Evolutionary conservation across 2,113 vertebrate genomes (phyloP), one percentile per base, ranked within the genome.

Genomic region (Pandion haliaetus): DNA sequence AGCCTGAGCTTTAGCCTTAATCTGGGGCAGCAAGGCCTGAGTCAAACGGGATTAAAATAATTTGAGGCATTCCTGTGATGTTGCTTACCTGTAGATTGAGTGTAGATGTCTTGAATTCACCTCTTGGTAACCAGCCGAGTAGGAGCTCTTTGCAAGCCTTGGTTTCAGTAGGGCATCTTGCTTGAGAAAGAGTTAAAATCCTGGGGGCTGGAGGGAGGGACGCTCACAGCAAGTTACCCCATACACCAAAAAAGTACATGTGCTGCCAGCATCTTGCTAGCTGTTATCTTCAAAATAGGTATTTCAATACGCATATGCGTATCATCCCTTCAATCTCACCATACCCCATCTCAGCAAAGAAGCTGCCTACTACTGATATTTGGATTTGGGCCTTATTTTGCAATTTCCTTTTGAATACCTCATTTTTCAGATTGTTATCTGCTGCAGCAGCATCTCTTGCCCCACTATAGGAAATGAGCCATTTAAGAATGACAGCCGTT

Each of bases 371-470:
- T 24, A 23, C 67, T 84, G 92, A 28, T 32, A 24, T 62, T 67
- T 88, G 95, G 86, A 73, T 66, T 90, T 79, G 80, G 62, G 90
- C 84, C 57, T 88, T 62, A 65, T 88, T 97, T 97, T 97, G 94
- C 89, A 84, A 78, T 95, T 97, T 97, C 88, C 76, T 97, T 84
- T 95, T 7, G 40, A 96, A 18, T 59, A 80, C 81, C 88, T 96
- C 70, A 2, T 77, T 89, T 89, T 79, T 93, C 47, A 93, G 98
- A 98, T 98, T 0, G 15, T 50, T 96, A 98, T 98, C 98, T 91
- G 79, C 83, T 17, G 49, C 73, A 25, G 89, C 71, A 63, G 85
- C 65, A 1, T 28, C 91, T 52, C 57, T 61, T 59, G 80, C 69
- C 50, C 28, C 81, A 5, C 66, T 1, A 1, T 29, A 96, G 91